Base-by-base conservation (phyloP, 2,888 invertebrate species). In the Coremacera marginata region DNA sequence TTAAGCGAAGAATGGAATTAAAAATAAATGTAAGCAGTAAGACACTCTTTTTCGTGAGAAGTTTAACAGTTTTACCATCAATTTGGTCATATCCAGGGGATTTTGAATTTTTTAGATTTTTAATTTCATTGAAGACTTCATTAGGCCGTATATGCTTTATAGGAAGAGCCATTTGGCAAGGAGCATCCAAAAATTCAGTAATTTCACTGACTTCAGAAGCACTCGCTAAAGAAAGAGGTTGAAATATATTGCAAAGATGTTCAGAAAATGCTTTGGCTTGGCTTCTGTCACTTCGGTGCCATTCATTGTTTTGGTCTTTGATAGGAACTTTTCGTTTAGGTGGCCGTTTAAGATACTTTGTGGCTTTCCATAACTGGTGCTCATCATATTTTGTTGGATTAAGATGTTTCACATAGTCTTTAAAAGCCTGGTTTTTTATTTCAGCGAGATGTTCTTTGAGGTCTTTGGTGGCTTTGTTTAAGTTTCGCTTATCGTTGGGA, bases 81-180 rank as follows among this genome's bases (percentile, higher is more conserved):
- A 78, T 74, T 19, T 22, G 49, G 67, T 76, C 71, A 22, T 37
- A 57, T 19, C 77, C 75, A 19, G 77, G 75, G 0, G 77, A 75
- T 11, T 74, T 78, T 62, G 34, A 25, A 14, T 34, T 60, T 34
- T 67, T 75, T 37, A 78, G 22, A 9, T 75, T 67, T 9, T 44
- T 3, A 3, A 75, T 5, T 70, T 78, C 74, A 22, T 60, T 16
- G n/a, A 11, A n/a, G n/a, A n/a, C n/a, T n/a, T n/a, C n/a, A n/a
- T n/a, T n/a, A n/a, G n/a, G n/a, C n/a, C n/a, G n/a, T n/a, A n/a
- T n/a, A n/a, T n/a, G n/a, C n/a, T n/a, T n/a, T n/a, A n/a, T n/a
- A n/a, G n/a, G n/a, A n/a, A n/a, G n/a, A n/a, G n/a, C n/a, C n/a
- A n/a, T n/a, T n/a, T n/a, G n/a, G n/a, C n/a, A n/a, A n/a, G n/a